Base-by-base conservation (phyloP, 2,888 invertebrate species). In the Drosophila suboccidentalis region DNA sequence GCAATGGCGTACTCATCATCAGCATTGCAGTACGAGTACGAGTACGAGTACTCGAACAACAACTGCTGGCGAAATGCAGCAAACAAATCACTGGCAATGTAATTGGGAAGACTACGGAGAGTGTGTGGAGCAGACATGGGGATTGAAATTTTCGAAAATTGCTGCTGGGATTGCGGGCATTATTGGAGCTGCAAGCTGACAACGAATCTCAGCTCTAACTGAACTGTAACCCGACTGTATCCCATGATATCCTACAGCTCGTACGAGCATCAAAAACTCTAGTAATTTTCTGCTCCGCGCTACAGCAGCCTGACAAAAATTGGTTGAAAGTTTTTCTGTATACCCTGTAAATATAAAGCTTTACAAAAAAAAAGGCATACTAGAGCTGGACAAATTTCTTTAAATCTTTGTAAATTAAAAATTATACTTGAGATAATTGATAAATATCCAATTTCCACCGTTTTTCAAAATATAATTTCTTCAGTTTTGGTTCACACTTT, bases 101-200 rank as follows among this genome's bases (percentile, higher is more conserved):
- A 71, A 79, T 79, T 79, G 80, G 63, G 77, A 50, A 54, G 60
- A 29, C 66, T 53, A 43, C 43, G 41, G 13, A 39, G 47, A n/a
- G 54, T 15, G 43, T 19, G 38, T 17, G 57, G 32, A 11, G 39
- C 19, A 63, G 78, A 71, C 57, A 29, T 78, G 89, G 87, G 87
- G 88, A 89, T 78, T 83, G 87, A 83, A 84, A 87, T 90, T 87
- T 87, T 84, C 26, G 67, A 89, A 86, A 86, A 88, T 88, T 90
- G 88, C 89, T 87, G 85, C 79, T 84, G 89, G 87, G 90, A 89
- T 89, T 86, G 87, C 89, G 84, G 82, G 88, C 75, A 85, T 82
- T 89, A 81, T 78, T 77, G 74, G 17, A 79, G 75, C 61, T 43
- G 43, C 34, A 58, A 43, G n/a, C 55, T 78, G 54, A 9, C 39